These are phyloP conservation scores for Lutjanus campechanus DNA, from an alignment of 2,797 vertebrate genomes.

Conservation along the genomic window DNA sequence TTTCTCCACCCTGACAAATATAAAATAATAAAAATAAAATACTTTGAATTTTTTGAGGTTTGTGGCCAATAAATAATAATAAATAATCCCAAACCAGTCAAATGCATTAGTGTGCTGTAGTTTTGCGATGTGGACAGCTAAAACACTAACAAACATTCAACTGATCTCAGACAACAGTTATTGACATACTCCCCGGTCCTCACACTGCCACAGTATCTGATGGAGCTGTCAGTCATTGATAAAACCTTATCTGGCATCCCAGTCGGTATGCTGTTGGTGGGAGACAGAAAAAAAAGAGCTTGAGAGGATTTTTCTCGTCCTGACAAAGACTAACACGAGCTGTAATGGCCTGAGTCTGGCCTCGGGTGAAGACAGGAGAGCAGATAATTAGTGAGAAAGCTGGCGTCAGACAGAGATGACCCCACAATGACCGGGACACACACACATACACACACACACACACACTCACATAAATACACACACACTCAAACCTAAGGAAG, in stretches of 20 bases:
- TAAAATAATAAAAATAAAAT: background rate
- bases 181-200: constrained; percentile 17
- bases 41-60: background rate
- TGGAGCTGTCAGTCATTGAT: constrained; percentile 55
- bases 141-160: background rate
- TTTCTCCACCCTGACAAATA: background rate
- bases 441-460: constrained; percentile 8
- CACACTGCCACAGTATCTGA: constrained; percentile 43
- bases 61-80: background rate
- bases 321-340: constrained; percentile 42
- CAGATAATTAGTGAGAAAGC: constrained; percentile 62
- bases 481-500: background rate
- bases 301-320: constrained; percentile 39
- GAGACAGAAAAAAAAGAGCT: background rate
- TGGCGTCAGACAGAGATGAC: constrained; percentile 65
- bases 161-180: background rate
- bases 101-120: background rate
- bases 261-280: constrained; percentile 30
- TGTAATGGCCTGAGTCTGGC: constrained; percentile 46
- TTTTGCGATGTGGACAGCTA: constrained; percentile 1
- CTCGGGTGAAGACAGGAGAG: constrained; percentile 60
- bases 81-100: background rate
- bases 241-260: constrained; percentile 46
- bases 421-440: constrained; percentile 46
- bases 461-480: background rate